Conservation (phyloP, 2,888 invertebrate genomes). For the Carabus problematicus region DNA sequence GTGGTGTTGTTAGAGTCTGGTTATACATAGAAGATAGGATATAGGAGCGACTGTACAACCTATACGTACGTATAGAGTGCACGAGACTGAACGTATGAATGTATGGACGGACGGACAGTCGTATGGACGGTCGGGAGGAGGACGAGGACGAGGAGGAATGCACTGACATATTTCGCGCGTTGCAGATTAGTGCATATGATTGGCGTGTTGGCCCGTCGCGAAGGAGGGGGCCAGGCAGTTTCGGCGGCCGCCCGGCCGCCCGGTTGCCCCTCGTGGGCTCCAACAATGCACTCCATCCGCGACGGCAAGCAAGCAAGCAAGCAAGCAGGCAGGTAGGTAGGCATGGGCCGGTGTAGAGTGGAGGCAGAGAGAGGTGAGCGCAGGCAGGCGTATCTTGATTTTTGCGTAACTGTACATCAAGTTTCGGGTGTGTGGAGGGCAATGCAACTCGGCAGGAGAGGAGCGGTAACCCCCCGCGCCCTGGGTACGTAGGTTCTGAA, state of each 20-base stretch:
- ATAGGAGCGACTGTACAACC: too few species aligned
- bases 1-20: too few species aligned
- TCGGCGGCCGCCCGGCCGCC: constrained; percentile 19
- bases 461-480: constrained; percentile 47
- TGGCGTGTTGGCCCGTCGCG: constrained; percentile 19
- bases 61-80: background rate
- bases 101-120: background rate
- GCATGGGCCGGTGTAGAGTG: constrained; percentile 8
- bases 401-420: constrained; percentile 58
- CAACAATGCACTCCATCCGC: too few species aligned
- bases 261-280: too few species aligned
- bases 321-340: constrained; percentile 15
- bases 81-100: background rate
- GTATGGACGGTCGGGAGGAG: background rate
- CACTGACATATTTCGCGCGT: constrained; percentile 18
- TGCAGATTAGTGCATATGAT: constrained; percentile 29
- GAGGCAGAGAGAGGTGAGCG: constrained; percentile 14
- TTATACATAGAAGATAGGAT: too few species aligned
- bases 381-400: constrained; percentile 53
- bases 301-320: constrained; percentile 17
- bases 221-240: constrained; percentile 14
- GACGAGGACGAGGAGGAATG: constrained; percentile 12
- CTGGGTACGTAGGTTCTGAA: constrained; percentile 43
- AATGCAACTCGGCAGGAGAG: constrained; percentile 26
- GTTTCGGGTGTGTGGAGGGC: constrained; percentile 44